Evolutionary conservation across 2,797 vertebrate genomes (phyloP).

Genomic region (Squalus acanthias): DNA sequence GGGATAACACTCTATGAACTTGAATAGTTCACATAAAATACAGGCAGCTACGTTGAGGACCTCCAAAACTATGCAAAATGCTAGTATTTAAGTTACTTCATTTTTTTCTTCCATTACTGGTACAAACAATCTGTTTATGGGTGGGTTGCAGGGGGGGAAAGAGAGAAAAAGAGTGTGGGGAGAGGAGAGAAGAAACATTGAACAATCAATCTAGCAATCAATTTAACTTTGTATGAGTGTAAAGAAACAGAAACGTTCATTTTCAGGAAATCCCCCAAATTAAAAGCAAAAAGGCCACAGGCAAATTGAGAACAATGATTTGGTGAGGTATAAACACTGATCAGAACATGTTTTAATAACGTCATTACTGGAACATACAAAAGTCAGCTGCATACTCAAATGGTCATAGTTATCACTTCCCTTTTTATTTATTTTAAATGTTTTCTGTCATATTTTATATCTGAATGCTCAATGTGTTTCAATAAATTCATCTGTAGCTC

Average conservation of each 20-base stretch:
- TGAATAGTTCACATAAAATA: constrained; percentile 1
- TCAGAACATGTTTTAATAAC: not conserved
- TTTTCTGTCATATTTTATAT: constrained; percentile 10
- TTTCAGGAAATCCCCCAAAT: not conserved
- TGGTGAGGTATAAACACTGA: constrained; percentile 35
- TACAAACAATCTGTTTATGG: not conserved
- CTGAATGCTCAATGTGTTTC: not conserved
- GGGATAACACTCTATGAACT: constrained; percentile 33
- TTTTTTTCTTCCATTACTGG: not conserved
- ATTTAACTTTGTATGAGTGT: not conserved
- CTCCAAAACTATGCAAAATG: constrained; percentile 16
- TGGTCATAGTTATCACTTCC: constrained; percentile 28
- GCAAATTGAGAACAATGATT: constrained; percentile 34
- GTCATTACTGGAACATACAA: not conserved
- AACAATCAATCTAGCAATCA: not conserved
- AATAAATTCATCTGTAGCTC: not conserved
- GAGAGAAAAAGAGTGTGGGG: not conserved
- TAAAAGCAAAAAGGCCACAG: not conserved
- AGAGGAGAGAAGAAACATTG: not conserved
- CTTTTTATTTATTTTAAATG: not conserved
- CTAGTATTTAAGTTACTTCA: not conserved
- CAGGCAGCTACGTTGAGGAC: not conserved
- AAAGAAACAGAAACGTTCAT: not conserved
- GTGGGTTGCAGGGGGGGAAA: too few species aligned
- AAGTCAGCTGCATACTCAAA: not conserved